Base-by-base conservation (phyloP, 2,113 vertebrate species). In the Aepyceros melampus region DNA sequence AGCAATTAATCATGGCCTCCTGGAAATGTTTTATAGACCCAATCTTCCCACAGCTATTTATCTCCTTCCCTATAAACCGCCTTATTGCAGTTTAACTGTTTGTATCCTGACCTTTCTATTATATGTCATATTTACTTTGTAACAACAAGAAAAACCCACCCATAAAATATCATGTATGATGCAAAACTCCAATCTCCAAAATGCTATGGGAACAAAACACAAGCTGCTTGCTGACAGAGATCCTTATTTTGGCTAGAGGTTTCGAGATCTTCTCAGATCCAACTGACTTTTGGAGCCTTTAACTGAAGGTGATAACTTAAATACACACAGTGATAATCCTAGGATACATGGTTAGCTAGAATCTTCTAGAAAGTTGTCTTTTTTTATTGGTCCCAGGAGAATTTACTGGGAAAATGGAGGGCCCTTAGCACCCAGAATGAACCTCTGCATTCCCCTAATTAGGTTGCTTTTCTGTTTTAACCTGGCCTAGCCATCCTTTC, bases 1-100 rank as follows among this genome's bases (percentile, higher is more conserved):
- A 60, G 55, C 84, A 95, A 97, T 88, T 93, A 94, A 95, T 96
- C 94, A 92, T 45, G 23, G 49, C 45, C 8, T 94, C 36, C 90
- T 90, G n/a, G 84, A 96, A 97, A 92, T 60, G 31, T 40, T 90
- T 87, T 87, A 53, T 23, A 92, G 78, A 84, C 17, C 8, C 43
- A 64, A 19, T 45, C 47, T 82, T 96, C 53, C 89, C 47, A 82
- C 9, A 92, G 85, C 82, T 31, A 96, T 96, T 82, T 86, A 95
- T 95, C 87, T 87, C 53, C n/a, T 85, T 94, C 58, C 27, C 90
- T 90, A 60, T 55, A 94, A 96, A 71, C 64, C 84, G 23, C 45
- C 40, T 95, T 56, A 64, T 74, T 87, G 47, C 40, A 31, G 43
- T 67, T 96, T 95, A 97, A 84, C 60, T 67, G 2, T 92, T 92